phyloP scores from a whole-genome alignment of 2,888 invertebrate species.

The Rugalucina vietnamica region DNA sequence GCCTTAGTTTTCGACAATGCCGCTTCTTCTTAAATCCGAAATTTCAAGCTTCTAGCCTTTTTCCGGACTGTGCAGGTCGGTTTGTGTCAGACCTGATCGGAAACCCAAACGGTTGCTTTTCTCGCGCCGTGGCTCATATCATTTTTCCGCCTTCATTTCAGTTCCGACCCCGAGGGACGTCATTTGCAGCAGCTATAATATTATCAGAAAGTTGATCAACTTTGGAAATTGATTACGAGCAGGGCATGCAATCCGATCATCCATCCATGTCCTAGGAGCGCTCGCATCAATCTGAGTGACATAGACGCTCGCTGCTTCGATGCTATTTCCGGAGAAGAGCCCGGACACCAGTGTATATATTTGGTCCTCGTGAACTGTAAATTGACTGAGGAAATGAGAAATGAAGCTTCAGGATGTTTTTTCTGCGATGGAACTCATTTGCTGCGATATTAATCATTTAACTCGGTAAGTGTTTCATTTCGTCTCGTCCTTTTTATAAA shows the following conservation, averaged over 20 bases:
- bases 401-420: not conserved
- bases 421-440: not conserved
- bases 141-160: too few relatives aligned
- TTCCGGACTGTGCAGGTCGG: too few relatives aligned
- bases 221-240: constrained; percentile 43
- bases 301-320: too few relatives aligned
- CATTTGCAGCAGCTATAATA: constrained; percentile 17
- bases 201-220: constrained; percentile 29
- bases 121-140: too few relatives aligned
- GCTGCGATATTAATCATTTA: not conserved
- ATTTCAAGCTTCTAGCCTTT: too few relatives aligned
- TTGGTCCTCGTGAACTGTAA: not conserved
- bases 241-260: constrained; percentile 27
- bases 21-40: too few relatives aligned
- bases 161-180: constrained; percentile 2
- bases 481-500: too few relatives aligned
- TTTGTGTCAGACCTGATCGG: too few relatives aligned
- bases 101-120: too few relatives aligned
- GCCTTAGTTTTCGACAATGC: too few relatives aligned
- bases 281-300: not conserved
- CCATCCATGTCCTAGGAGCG: constrained; percentile 21
- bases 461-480: not conserved
- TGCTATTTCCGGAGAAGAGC: not conserved
- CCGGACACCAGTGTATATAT: not conserved
- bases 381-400: not conserved